phyloP scores from a whole-genome alignment of 2,113 vertebrate species.

The Rana temporaria region DNA sequence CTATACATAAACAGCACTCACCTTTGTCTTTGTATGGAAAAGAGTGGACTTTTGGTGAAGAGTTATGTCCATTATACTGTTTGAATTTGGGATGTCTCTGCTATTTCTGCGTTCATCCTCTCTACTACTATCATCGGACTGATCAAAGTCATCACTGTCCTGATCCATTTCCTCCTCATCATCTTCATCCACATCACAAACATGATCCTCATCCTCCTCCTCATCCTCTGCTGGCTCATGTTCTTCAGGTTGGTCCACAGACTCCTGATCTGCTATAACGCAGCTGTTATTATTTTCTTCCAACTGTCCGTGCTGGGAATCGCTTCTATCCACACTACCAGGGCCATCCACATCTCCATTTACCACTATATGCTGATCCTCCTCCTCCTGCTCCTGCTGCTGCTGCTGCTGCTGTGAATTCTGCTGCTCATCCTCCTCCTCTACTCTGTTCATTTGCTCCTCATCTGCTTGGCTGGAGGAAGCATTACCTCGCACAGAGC shows the following conservation, averaged over 20 bases:
- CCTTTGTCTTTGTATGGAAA: conserved; percentile 88
- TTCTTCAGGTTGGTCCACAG: conserved; percentile 75
- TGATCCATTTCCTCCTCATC: conserved; percentile 99
- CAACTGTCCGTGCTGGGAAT: conserved; percentile 71
- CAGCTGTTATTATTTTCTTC: conserved; percentile 83
- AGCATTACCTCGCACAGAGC: conserved; percentile 92
- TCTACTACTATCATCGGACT: conserved; percentile 90
- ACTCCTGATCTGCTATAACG: conserved; percentile 75
- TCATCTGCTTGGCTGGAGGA: conserved; percentile 90
- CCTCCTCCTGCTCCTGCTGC: conserved; percentile 75
- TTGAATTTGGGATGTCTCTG: conserved; percentile 86
- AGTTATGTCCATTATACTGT: conserved; percentile 81
- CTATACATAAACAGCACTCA: conserved; percentile 68
- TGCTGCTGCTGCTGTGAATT: conserved; percentile 71
- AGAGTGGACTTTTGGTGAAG: conserved; percentile 82
- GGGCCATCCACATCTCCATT: conserved; percentile 76
- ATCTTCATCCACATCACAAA: conserved; percentile 69
- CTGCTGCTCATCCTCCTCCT: conserved; percentile 84
- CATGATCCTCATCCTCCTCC: conserved; percentile 77
- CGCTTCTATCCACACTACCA: conserved; percentile 68
- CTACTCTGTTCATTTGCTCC: conserved; percentile 88
- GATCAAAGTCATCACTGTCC: conserved; percentile 97
- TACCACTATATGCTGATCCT: conserved; percentile 74
- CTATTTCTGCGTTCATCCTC: conserved; percentile 86
- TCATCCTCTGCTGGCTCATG: conserved; percentile 77